These are phyloP conservation scores for Melitaea athalia DNA, from an alignment of 2,888 invertebrate species.

Conservation along the genomic window DNA sequence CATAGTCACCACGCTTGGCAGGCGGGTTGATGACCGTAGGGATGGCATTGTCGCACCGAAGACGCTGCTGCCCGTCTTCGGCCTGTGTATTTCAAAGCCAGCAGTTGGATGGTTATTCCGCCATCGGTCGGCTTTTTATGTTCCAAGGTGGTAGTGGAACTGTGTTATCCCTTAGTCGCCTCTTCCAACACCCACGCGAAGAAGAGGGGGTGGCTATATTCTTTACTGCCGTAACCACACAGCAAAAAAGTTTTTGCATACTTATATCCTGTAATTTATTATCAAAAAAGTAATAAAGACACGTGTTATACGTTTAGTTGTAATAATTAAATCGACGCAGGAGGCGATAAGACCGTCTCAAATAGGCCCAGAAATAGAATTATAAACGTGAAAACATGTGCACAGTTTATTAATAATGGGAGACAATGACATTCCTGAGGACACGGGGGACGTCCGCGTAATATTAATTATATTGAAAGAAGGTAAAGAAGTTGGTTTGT, in stretches of 20 bases:
- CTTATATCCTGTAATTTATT: not conserved
- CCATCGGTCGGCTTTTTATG: too few species aligned
- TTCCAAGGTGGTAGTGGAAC: too few species aligned
- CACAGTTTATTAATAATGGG: conserved; percentile 26
- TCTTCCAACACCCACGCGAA: too few species aligned
- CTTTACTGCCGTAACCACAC: too few species aligned
- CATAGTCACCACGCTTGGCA: too few species aligned
- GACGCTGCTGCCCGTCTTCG: too few species aligned
- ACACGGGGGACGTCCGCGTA: conserved; percentile 3
- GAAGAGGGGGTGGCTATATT: too few species aligned
- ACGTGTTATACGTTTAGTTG: conserved; percentile 40
- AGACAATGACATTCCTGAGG: conserved; percentile 32
- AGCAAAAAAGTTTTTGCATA: not conserved
- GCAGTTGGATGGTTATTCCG: too few species aligned
- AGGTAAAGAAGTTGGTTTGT: not conserved
- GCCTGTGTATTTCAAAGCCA: too few species aligned
- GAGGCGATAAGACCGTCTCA: conserved; percentile 36
- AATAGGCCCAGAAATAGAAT: conserved; percentile 44
- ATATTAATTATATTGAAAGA: not conserved
- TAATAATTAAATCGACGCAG: conserved; percentile 47
- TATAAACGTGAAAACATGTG: conserved; percentile 31
- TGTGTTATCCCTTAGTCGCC: too few species aligned
- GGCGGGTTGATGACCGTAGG: too few species aligned
- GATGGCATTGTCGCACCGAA: too few species aligned
- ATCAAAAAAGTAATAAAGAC: conserved; percentile 37